Conservation (phyloP, 2,888 invertebrate genomes). For the Meiosimyza platycephala region DNA sequence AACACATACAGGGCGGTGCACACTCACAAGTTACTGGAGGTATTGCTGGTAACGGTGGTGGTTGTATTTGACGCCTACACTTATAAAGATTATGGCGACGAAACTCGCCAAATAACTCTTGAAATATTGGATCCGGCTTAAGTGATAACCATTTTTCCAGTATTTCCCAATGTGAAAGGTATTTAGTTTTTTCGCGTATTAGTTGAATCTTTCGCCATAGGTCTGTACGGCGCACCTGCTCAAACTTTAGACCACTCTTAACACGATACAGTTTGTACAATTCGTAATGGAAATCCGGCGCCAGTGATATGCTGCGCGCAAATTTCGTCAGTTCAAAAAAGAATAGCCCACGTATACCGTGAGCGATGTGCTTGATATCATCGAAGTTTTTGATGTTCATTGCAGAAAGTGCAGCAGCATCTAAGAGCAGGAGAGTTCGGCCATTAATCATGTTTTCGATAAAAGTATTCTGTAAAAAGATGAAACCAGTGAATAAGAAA, state of each 20-base stretch:
- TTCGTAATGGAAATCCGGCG: slow-evolving; percentile 67
- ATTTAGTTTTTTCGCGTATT: slow-evolving; percentile 65
- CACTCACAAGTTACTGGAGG: slow-evolving; percentile 47
- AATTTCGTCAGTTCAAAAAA: slow-evolving; percentile 67
- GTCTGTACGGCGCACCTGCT: slow-evolving; percentile 67
- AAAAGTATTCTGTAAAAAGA: slow-evolving; percentile 61
- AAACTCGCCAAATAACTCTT: slow-evolving; percentile 52
- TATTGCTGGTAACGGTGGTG: neutral
- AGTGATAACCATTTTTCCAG: slow-evolving; percentile 55
- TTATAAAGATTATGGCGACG: slow-evolving; percentile 46
- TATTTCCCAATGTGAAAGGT: slow-evolving; percentile 70
- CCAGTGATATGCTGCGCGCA: slow-evolving; percentile 67
- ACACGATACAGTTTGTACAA: slow-evolving; percentile 70
- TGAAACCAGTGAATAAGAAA: neutral
- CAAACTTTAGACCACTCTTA: slow-evolving; percentile 69
- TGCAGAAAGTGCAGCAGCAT: slow-evolving; percentile 67
- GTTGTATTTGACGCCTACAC: slow-evolving; percentile 22
- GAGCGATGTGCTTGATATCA: slow-evolving; percentile 66
- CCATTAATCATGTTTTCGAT: slow-evolving; percentile 68
- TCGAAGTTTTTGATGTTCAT: slow-evolving; percentile 69
- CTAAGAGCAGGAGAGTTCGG: slow-evolving; percentile 68
- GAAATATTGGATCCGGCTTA: slow-evolving; percentile 40
- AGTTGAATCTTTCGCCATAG: slow-evolving; percentile 71
- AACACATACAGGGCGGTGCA: slow-evolving; percentile 54
- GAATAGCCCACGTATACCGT: slow-evolving; percentile 66